phyloP scores from a whole-genome alignment of 2,888 invertebrate genomes.

The Acronicta leporina region DNA sequence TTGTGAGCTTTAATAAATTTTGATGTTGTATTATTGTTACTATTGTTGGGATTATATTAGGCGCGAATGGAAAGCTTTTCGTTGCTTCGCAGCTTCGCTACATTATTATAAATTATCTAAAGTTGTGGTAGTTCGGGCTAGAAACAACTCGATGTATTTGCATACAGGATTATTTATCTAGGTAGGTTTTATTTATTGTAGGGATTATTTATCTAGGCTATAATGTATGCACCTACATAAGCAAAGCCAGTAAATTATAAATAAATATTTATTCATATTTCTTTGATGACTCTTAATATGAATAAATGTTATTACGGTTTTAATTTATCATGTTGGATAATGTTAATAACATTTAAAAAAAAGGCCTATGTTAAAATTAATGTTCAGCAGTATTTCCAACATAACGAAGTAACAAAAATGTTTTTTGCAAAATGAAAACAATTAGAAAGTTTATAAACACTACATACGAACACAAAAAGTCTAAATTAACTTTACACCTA shows the following conservation, averaged over 20 bases:
- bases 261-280: no score
- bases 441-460: slow-evolving; percentile 41
- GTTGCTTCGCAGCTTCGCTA: neutral
- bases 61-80: neutral
- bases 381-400: no score
- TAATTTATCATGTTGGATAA: no score
- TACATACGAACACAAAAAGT: slow-evolving; percentile 35
- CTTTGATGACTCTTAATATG: no score
- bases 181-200: neutral
- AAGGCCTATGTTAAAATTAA: no score
- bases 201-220: neutral
- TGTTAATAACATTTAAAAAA: no score
- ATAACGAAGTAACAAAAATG: neutral
- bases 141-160: no score
- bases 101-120: slow-evolving; percentile 1
- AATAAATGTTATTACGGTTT: no score
- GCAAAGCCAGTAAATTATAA: no score
- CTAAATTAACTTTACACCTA: slow-evolving; percentile 55
- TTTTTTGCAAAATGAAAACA: slow-evolving; percentile 16
- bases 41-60: slow-evolving; percentile 29
- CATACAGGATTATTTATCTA: no score
- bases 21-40: slow-evolving; percentile 22
- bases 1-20: slow-evolving; percentile 46
- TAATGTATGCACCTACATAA: no score
- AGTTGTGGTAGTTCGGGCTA: no score